Conservation (phyloP, 1,140 invertebrate species). For the honey bee (Apis mellifera) region DNA sequence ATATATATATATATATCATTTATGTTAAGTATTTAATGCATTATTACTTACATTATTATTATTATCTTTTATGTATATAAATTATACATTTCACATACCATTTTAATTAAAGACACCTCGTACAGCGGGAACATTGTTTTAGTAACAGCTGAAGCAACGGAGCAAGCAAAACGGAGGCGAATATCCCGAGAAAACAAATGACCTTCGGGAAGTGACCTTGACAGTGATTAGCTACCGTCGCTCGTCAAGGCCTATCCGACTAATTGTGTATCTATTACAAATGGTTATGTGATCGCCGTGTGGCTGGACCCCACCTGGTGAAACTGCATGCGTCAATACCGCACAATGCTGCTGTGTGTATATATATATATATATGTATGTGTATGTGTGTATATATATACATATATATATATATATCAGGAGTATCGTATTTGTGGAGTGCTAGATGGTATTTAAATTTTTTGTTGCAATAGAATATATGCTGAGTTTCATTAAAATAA, state of each 20-base stretch:
- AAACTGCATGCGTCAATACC: conserved; percentile 76
- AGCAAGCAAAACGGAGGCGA: conserved; percentile 80
- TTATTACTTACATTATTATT: background rate
- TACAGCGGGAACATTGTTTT: conserved; percentile 82
- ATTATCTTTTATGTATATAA: conserved; percentile 14
- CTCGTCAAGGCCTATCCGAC: conserved; percentile 79
- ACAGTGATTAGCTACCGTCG: conserved; percentile 82
- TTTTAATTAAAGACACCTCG: conserved; percentile 78
- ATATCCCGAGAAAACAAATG: conserved; percentile 82
- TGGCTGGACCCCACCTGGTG: conserved; percentile 81
- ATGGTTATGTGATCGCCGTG: conserved; percentile 77
- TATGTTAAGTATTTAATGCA: conserved; percentile 18
- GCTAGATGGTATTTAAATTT: conserved; percentile 59
- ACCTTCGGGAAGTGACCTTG: conserved; percentile 82
- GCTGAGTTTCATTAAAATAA: conserved; percentile 23
- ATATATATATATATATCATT: conserved; percentile 40
- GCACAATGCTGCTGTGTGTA: conserved; percentile 73
- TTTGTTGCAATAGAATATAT: conserved; percentile 37
- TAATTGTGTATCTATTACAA: conserved; percentile 76
- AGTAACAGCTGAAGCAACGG: conserved; percentile 80
- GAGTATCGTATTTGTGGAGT: conserved; percentile 66
- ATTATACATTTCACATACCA: conserved; percentile 53
- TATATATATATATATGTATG: too few relatives aligned
- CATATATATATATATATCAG: conserved; percentile 66
- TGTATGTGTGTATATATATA: too few relatives aligned